Base-by-base conservation (phyloP, 2,797 vertebrate genomes). In the Lepidocolaptes lacrymiger region DNA sequence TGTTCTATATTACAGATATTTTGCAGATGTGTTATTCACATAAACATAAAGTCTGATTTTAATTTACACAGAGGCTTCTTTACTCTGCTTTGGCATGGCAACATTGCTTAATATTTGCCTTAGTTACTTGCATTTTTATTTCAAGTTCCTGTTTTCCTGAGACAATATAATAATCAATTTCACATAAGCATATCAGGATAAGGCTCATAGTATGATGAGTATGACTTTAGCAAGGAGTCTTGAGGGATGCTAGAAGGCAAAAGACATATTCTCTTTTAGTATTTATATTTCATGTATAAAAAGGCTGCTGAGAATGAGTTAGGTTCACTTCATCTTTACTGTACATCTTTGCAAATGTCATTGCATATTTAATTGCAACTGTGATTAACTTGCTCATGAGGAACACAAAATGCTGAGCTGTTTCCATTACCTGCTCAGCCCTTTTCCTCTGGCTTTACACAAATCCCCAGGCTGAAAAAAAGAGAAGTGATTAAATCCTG, bases 11-110 rank as follows among this genome's bases (percentile, higher is more conserved):
- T 93, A 74, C 16, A 93, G 94, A 95, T 96, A 97, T 96, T 97
- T 96, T 98, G 95, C 97, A 97, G 97, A 98, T 97, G 97, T 97
- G 84, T 95, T 96, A 95, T 75, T 96, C 96, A 95, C 93, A 97
- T 96, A 97, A 98, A 97, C 97, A 94, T 84, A 59, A 88, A 86
- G 56, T 64, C 89, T 96, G 94, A 97, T 94, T 96, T 92, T 91
- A 91, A 95, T 96, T 95, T 96, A 71, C 63, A 49, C 34, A 39
- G 69, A 89, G 88, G 88, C 59, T 69, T 92, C 58, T 84, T 83
- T 88, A 52, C 34, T 73, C 44, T 81, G 58, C 37, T 95, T 80
- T 90, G 73, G 76, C 69, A 97, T 86, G 83, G 86, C 74, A 94
- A 76, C 52, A 73, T 81, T 32, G 3, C 37, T 89, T 90, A 88